Base-by-base conservation (phyloP, 1,140 invertebrate species). In the Aphidius ervi region DNA sequence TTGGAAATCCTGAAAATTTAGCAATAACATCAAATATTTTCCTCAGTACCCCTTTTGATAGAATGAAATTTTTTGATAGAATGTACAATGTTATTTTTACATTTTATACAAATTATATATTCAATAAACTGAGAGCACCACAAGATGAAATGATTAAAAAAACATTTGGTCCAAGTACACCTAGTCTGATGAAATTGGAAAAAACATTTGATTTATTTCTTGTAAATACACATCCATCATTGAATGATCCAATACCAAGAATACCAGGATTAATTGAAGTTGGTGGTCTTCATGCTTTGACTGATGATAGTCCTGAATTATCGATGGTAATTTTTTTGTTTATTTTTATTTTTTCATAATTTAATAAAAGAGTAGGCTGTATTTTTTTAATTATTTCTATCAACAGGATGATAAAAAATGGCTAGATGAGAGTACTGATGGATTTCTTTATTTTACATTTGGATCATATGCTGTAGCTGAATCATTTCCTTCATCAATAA, bases 371-470 rank as follows among this genome's bases (percentile, higher is more conserved):
- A 16, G 16, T 16, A 16, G 1, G 16, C 16, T 16, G 16, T 16
- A 16, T 57, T 52, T 61, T 9, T 9, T 31, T 47, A 1, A 3
- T 43, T 43, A 42, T 46, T 6, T 20, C 4, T 40, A 31, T 31
- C 23, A 31, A 31, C 23, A 31, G 23, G 23, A 1, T 31, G 23
- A 31, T 4, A 31, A 31, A 64, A 82, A 84, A 48, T 85, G 86
- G 70, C 74, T 88, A 42, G 84, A 88, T 62, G 84, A 83, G 65
- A 83, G 87, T 37, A 77, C 81, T 63, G 72, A 87, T 65, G 88
- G 88, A 3, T 84, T 88, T 2, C 82, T 90, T 45, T 86, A 86
- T 62, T 87, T 90, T 63, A 86, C 85, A 67, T 83, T 90, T 71
- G 88, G 88, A 37, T 86, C 87, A 6, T 81, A 85, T 68, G 73